Evolutionary conservation across 1,140 invertebrate genomes (phyloP).

Genomic region (Episyrphus balteatus): DNA sequence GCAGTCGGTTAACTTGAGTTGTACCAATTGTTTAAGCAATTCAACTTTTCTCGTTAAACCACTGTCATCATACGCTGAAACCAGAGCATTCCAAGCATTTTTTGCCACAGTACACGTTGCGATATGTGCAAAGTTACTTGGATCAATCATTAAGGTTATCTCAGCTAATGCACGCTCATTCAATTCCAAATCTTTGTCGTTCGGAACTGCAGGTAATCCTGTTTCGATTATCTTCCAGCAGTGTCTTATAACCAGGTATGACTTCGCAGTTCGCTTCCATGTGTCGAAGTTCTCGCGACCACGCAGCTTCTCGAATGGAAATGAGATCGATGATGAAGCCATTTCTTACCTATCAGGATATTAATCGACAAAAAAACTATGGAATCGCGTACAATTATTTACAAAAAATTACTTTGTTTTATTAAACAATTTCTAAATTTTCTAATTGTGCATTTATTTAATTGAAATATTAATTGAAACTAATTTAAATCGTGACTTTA

Average conservation of each 20-base stretch:
- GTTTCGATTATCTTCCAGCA: constrained; percentile 1
- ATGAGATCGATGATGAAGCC: no score
- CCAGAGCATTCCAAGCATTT: constrained; percentile 16
- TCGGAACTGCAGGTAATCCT: no score
- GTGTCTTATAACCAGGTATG: constrained; percentile 1
- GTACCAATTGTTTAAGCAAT: constrained; percentile 15
- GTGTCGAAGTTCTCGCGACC: constrained; percentile 5
- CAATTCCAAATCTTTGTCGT: not conserved
- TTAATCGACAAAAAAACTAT: no score
- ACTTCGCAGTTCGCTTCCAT: not conserved
- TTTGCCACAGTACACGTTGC: constrained; percentile 10
- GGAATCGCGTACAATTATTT: no score
- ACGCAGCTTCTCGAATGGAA: constrained; percentile 1
- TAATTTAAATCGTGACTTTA: no score
- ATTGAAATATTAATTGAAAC: no score
- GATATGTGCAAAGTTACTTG: constrained; percentile 1
- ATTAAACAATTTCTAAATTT: no score
- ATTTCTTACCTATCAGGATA: no score
- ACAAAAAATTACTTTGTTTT: no score
- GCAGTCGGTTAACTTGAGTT: constrained; percentile 13
- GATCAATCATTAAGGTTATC: constrained; percentile 4
- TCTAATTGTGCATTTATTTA: no score
- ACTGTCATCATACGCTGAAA: constrained; percentile 15
- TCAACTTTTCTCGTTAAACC: constrained; percentile 17
- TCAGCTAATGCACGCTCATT: constrained; percentile 3